Conservation (phyloP, 2,888 invertebrate species). For the Spatulosminthurus flaviceps region DNA sequence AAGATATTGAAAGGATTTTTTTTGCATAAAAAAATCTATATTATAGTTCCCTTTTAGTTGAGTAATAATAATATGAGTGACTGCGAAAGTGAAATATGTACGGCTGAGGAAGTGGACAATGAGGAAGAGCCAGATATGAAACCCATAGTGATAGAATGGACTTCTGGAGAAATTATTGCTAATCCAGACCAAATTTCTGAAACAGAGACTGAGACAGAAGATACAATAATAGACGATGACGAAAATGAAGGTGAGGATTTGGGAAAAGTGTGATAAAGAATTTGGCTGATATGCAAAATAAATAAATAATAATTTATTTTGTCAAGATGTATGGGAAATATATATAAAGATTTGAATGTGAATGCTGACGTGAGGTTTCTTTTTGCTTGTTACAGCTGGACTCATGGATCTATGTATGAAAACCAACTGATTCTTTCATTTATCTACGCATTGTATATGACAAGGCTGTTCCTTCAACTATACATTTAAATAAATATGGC, state of each 20-base stretch:
- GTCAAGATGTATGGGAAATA: too few species aligned
- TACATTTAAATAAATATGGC: too few species aligned
- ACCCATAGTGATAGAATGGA: slow-evolving; percentile 55
- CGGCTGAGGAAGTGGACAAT: slow-evolving; percentile 34
- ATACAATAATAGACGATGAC: slow-evolving; percentile 54
- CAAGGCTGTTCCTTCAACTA: too few species aligned
- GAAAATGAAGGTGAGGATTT: slow-evolving; percentile 55
- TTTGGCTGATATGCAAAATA: too few species aligned
- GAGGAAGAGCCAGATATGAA: slow-evolving; percentile 54
- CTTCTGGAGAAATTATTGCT: slow-evolving; percentile 45
- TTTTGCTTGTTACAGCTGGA: slow-evolving; percentile 51
- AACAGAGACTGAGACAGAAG: slow-evolving; percentile 50
- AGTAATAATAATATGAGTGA: slow-evolving; percentile 56
- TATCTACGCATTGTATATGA: too few species aligned
- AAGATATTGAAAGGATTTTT: background rate
- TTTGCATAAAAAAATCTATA: slow-evolving; percentile 22
- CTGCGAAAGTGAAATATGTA: slow-evolving; percentile 49
- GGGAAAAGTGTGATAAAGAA: too few species aligned
- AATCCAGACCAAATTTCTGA: slow-evolving; percentile 45
- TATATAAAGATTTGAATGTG: background rate
- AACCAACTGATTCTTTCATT: background rate
- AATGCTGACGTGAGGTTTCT: background rate
- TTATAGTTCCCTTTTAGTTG: too few species aligned
- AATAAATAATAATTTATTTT: too few species aligned
- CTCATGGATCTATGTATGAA: slow-evolving; percentile 57